Base-by-base conservation (phyloP, 2,797 vertebrate species). In the Aldrovandia affinis region DNA sequence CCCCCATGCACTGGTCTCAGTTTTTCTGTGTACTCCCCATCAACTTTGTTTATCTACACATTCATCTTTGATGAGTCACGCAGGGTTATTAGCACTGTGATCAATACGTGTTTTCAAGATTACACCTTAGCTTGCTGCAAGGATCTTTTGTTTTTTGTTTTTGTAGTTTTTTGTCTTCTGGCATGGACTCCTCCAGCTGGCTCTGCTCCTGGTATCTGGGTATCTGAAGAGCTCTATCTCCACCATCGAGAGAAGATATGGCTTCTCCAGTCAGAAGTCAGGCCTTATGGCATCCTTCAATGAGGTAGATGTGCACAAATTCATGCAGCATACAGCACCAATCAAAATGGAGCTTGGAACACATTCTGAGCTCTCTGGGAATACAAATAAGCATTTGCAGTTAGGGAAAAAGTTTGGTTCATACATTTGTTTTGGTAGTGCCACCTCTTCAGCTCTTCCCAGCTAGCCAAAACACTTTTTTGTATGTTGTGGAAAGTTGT, bases 211-310 rank as follows among this genome's bases (percentile, higher is more conserved):
- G 93, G 96, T 97, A 36, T 99, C 98, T 0, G 96, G 97, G 12
- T 99, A 97, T 87, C 95, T 99, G 92, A 98, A 97, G 92, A 97
- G 98, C 86, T 97, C 97, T 91, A 97, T 99, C 88, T 97, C 97
- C 50, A 99, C 97, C 39, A 97, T 99, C 0, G 98, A 99, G 94
- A 95, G 90, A 78, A 96, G 98, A n/a, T 99, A 97, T 0, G 98
- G 98, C 44, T 92, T 99, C 50, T 95, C 97, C 91, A 99, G 98
- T 89, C 96, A 97, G 91, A 97, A 95, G 0, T 97, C 97, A 0
- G 98, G 98, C 1, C 85, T 99, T 1, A 91, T 99, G 0, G 96
- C 96, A 0, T 90, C 97, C 85, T 98, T 99, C 91, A 99, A 99
- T 0, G 98, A 99, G 97, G 98, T 99, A 92, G 25, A 14, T 28